A percentile compares a stretch with the other conserved stretches of the same genome.
Evolutionary conservation across 2,888 invertebrate species (phyloP).

Genomic region (Oscheius sp.): DNA sequence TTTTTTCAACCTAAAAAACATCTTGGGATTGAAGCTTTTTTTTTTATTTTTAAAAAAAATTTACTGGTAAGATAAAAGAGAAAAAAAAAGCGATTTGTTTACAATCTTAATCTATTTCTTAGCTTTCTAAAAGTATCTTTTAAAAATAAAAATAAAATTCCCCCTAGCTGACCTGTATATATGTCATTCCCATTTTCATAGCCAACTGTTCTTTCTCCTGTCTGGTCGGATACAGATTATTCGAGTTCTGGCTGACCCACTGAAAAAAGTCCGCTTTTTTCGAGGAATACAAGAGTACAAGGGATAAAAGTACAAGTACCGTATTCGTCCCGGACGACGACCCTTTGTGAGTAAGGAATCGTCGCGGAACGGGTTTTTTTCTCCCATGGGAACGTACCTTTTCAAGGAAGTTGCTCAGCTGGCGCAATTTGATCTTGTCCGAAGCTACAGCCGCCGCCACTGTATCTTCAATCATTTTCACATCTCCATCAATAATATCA

Average conservation of each 20-base stretch:
- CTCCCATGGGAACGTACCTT: conserved; percentile 14
- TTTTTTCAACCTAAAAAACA: no score
- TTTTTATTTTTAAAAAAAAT: no score
- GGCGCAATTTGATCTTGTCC: conserved; percentile 31
- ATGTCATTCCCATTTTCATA: conserved; percentile 34
- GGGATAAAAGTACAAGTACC: neutral
- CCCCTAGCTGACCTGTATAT: conserved; percentile 40
- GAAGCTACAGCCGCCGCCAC: conserved; percentile 33
- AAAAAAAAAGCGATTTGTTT: no score
- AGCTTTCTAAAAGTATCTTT: no score
- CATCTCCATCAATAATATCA: conserved; percentile 4
- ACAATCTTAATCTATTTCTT: no score
- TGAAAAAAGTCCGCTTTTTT: conserved; percentile 13
- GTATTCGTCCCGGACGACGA: neutral
- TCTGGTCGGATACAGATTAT: conserved; percentile 47
- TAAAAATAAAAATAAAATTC: no score
- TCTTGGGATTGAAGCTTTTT: no score
- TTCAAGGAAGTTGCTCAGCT: conserved; percentile 22
- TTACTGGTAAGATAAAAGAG: no score
- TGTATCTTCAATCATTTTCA: conserved; percentile 24
- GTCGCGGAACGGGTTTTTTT: conserved; percentile 11
- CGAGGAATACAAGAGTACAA: neutral
- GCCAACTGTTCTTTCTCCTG: conserved; percentile 47
- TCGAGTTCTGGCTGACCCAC: conserved; percentile 33
- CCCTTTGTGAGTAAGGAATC: neutral